Evolutionary conservation across 92 coral and sea anemone species (phyloP), one percentile per base, ranked within the genome.

Genomic region (Plumapathes pennacea): DNA sequence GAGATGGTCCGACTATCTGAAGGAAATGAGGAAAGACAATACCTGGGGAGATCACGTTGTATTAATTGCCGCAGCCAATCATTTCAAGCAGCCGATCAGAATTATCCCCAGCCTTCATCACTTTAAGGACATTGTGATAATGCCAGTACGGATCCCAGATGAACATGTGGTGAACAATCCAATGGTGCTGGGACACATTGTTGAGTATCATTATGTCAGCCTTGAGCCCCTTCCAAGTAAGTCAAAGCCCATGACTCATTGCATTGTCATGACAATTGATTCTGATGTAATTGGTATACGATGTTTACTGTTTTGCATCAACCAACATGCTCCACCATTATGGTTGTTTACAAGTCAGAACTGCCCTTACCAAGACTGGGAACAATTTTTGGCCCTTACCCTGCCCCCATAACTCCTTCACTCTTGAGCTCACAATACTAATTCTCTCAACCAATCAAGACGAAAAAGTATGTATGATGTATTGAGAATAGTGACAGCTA

Each of bases 161-260:
- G 21, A 9, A 5, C 18, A 17, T 6, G n/a, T 21, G 20, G 63
- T 12, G 22, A n/a, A 18, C 28, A 57, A 10, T 10, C 1, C 33
- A 20, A 60, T 66, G 12, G 52, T 66, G 18, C 34, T 66, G 32
- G 73, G 73, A 30, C 73, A 66, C 19, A 27, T 52, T 31, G 31
- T 27, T 53, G 62, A 66, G 26, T 14, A 28, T 20, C 73, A 66
- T 44, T 66, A 66, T 30, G 73, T 66, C 17, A 66, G 73, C 12
- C 73, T 66, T 29, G 10, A 0, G 32, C 63, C 46, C 27, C 10
- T 18, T 3, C n/a, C n/a, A n/a, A n/a, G n/a, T n/a, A n/a, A n/a
- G n/a, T n/a, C n/a, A n/a, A n/a, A n/a, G n/a, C n/a, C n/a, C n/a
- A n/a, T n/a, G n/a, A n/a, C n/a, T n/a, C 9, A 8, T 34, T 34